Conservation (phyloP, 2,888 invertebrate species). For the Drosophila atroscutellata region DNA sequence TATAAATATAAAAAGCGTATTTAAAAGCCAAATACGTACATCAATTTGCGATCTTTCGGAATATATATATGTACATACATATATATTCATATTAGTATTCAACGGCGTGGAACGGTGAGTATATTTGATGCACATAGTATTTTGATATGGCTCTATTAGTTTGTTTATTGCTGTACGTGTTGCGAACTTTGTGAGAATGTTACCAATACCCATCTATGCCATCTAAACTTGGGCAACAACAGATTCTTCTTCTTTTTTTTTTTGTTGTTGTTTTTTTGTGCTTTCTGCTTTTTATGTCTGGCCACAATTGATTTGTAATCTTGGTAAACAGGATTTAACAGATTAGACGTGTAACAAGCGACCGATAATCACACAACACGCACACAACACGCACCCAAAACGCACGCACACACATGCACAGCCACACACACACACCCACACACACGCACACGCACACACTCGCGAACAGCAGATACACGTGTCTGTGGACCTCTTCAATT, state of each 20-base stretch:
- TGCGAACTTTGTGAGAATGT: conserved; percentile 31
- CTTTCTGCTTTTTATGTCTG: conserved; percentile 59
- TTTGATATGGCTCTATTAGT: conserved; percentile 21
- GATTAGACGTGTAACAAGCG: conserved; percentile 79
- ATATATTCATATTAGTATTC: neutral
- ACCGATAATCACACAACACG: conserved; percentile 71
- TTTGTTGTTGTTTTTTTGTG: neutral
- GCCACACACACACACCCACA: neutral
- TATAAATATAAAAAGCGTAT: neutral
- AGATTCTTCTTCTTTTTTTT: conserved; percentile 53
- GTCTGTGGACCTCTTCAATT: conserved; percentile 63
- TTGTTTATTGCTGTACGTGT: conserved; percentile 47
- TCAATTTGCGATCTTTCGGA: neutral
- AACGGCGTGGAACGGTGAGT: neutral
- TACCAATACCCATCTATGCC: conserved; percentile 14
- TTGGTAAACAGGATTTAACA: conserved; percentile 80
- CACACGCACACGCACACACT: conserved; percentile 6
- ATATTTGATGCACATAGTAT: conserved; percentile 4
- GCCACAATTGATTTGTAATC: conserved; percentile 80
- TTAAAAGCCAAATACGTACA: neutral
- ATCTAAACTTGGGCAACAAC: conserved; percentile 1
- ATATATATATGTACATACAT: neutral
- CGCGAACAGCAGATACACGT: conserved; percentile 51
- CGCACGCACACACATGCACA: neutral
- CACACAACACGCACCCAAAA: conserved; percentile 35